phyloP scores from a whole-genome alignment of 1,140 invertebrate genomes.

The Dolichoris vasculosae region DNA sequence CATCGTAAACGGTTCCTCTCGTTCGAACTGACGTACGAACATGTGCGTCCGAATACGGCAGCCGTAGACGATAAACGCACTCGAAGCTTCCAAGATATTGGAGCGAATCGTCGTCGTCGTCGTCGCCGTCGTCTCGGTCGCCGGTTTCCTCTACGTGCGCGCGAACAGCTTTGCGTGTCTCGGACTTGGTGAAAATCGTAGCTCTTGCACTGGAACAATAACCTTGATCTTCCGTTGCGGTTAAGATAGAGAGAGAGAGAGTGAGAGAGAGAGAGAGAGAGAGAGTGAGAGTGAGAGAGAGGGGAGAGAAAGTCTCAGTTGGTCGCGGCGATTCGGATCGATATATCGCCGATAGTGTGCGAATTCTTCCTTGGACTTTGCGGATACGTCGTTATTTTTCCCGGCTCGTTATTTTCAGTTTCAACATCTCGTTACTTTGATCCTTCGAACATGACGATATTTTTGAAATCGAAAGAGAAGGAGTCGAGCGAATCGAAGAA shows the following conservation, averaged over 20 bases:
- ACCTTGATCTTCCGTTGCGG: neutral
- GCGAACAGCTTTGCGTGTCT: too few species aligned
- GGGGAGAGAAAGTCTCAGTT: too few species aligned
- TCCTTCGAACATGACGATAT: neutral
- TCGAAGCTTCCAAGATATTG: too few species aligned
- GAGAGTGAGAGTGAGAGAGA: too few species aligned
- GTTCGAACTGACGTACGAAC: neutral
- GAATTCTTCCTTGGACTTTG: neutral
- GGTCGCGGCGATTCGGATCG: neutral
- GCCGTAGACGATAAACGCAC: too few species aligned
- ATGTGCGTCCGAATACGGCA: too few species aligned
- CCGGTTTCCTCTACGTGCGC: neutral
- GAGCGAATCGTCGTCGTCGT: neutral
- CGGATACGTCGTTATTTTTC: neutral
- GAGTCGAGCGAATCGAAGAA: neutral
- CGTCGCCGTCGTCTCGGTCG: neutral
- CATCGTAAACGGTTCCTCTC: too few species aligned
- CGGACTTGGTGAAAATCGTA: too few species aligned
- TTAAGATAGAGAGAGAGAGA: too few species aligned
- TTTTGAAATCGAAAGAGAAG: neutral
- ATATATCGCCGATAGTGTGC: neutral
- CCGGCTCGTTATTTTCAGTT: neutral
- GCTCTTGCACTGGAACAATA: neutral
- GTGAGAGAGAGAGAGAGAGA: too few species aligned
- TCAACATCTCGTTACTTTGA: neutral